Base-by-base conservation (phyloP, 2,888 invertebrate genomes). In the Mimas tiliae region DNA sequence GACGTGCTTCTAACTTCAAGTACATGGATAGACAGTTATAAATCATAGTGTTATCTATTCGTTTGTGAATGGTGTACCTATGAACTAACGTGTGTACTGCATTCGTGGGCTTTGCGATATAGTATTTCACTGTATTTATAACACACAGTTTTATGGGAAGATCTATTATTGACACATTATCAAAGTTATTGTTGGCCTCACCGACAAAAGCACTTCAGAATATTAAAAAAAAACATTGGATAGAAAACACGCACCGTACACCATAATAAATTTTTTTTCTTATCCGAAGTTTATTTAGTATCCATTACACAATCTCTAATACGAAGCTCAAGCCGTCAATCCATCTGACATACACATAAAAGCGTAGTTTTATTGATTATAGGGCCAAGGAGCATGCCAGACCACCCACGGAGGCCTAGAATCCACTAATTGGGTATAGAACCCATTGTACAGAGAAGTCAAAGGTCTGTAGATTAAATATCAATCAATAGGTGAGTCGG, bases 361-460 rank as follows among this genome's bases (percentile, higher is more conserved):
- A 77, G 72, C 79, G 72, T 70, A 73, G 77, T 82, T 82, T 85
- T 81, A 84, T 84, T 87, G 81, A 84, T 84, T 84, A 81, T 74
- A 86, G 81, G 86, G 83, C 84, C 82, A 80, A 82, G 76, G 70
- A 80, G 76, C 72, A 78, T 65, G 77, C 73, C 53, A 70, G 90
- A 87, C 91, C 91, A 83, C 91, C 92, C 88, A 81, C 77, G 69
- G 80, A 70, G 80, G 73, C 70, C 71, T 73, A 76, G 72, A 76
- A 67, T 71, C 76, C 70, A 77, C 78, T 87, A 88, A 91, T 89
- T 89, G 87, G 86, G 81, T 81, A 74, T 76, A 78, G 72, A 75
- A 74, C 71, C 78, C 74, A 84, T 88, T 87, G 87, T 89, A 79
- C 79, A 78, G 75, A 77, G 79, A 86, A 88, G 83, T 91, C 87